phyloP scores from a whole-genome alignment of 2,113 vertebrate genomes.

The Clupea harengus region DNA sequence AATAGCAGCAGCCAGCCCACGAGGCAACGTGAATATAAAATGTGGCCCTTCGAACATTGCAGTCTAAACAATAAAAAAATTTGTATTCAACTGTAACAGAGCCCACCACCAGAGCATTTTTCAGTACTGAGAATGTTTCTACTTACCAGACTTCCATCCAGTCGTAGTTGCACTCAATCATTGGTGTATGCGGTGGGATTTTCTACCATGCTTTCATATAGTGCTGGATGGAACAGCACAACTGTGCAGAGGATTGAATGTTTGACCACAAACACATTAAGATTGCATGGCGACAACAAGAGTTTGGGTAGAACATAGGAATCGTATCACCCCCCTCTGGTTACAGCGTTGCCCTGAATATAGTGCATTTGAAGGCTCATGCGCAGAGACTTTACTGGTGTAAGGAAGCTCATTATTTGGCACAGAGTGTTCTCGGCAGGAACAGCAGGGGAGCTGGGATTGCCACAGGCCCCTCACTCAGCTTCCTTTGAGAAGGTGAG shows the following conservation, averaged over 20 bases:
- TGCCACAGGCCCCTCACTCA: constrained; percentile 29
- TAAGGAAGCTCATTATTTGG: constrained; percentile 42
- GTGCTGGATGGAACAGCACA: not conserved
- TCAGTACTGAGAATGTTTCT: not conserved
- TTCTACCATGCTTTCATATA: not conserved
- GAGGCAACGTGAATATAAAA: not conserved
- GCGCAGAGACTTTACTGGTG: constrained; percentile 19
- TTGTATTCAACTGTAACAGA: not conserved
- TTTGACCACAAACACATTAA: not conserved
- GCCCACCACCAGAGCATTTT: not conserved
- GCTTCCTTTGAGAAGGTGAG: constrained; percentile 38
- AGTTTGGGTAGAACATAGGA: not conserved
- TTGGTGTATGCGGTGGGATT: not conserved
- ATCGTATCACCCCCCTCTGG: not conserved
- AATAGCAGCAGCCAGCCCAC: not conserved
- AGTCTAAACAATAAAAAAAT: not conserved
- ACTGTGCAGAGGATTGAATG: not conserved
- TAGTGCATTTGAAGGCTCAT: not conserved
- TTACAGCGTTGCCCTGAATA: not conserved
- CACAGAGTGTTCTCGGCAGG: constrained; percentile 25
- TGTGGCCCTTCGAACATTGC: not conserved
- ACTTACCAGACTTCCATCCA: not conserved
- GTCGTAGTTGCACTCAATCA: not conserved
- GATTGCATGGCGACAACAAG: not conserved
- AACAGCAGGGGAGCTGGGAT: constrained; percentile 28